Evolutionary conservation across 2,113 vertebrate genomes (phyloP), one percentile per base, ranked within the genome.

Genomic region (Nyctereutes procyonoides): DNA sequence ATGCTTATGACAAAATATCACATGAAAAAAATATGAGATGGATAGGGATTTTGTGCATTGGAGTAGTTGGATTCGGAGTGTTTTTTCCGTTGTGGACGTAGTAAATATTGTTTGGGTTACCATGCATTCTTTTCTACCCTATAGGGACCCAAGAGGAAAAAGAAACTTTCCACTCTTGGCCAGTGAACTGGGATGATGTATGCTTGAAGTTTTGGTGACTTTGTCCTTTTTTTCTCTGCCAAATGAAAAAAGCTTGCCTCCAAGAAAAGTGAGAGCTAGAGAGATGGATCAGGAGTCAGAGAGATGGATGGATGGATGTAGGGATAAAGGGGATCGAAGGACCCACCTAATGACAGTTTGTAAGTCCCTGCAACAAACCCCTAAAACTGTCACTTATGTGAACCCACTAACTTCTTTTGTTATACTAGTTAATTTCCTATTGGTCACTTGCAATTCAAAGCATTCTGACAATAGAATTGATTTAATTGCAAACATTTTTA

Each of bases 401-500:
- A 96, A 28, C 43, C 30, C 55, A 65, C 30, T 5, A 14, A 95
- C 51, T 83, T 89, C 19, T 6, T 93, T 87, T 93, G 71, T 92
- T 73, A 38, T 17, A 63, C 35, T 14, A 58, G 63, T 74, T 67
- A 35, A 76, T 58, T 1, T 43, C 7, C 8, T 77, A 38, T 16
- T 84, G 32, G 13, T 90, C 10, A 67, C 48, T 88, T 86, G 77
- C 17, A 67, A 24, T 63, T 30, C 19, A 90, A 91, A 92, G 14
- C 88, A 38, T 85, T 74, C 74, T 43, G 63, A 95, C n/a, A 58
- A 26, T 48, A 86, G 73, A 73, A 63, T 4, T 48, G 13, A 81
- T 95, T 88, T 38, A 38, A 53, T 81, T 89, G 88, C 20, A 43
- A 65, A 56, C 56, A 60, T 55, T 81, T 83, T 96, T 67, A 93